Base-by-base conservation (phyloP, 2,797 vertebrate genomes). In the Hippopotamyrus pictus region DNA sequence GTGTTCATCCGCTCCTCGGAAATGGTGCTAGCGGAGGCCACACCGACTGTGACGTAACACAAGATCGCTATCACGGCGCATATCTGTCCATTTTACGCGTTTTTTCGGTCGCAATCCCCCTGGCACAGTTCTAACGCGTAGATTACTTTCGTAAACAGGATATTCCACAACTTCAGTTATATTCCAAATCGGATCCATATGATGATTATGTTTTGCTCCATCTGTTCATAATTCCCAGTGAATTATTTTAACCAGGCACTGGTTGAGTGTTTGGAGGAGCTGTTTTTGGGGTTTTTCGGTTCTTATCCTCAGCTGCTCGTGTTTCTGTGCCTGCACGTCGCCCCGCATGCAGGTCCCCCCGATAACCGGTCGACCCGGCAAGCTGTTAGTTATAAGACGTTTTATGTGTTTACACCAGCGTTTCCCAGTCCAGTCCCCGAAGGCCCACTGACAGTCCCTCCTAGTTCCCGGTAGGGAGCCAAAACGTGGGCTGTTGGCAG, bases 111-210 rank as follows among this genome's bases (percentile, higher is more conserved):
- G 41, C 8, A 50, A 2, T 76, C 22, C 62, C 89, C 62, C 88
- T 89, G 90, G 85, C 92, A 90, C 91, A 91, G 91, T 92, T 93
- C 87, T 91, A 92, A 92, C 90, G 87, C 91, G 90, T 91, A 90
- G 89, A 91, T 90, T 83, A 3, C 89, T 79, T 91, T 91, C 91
- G 94, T 93, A 94, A 94, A 94, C 94, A 92, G 94, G 93, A 94
- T 92, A 91, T 91, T 90, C 93, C 92, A 88, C 93, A 93, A 92
- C 17, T 89, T 88, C 92, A 92, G 82, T 94, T 92, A 37, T 92
- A 88, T 92, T 94, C 93, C 92, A 94, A 95, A 95, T 95, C 90
- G 92, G 93, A 94, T 95, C 94, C 95, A 95, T 93, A 93, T 95
- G 95, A 94, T 93, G 93, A 95, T 94, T 94, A 94, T 93, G 92